Evolutionary conservation across 2,113 vertebrate genomes (phyloP).

Genomic region (Mastomys natalensis): DNA sequence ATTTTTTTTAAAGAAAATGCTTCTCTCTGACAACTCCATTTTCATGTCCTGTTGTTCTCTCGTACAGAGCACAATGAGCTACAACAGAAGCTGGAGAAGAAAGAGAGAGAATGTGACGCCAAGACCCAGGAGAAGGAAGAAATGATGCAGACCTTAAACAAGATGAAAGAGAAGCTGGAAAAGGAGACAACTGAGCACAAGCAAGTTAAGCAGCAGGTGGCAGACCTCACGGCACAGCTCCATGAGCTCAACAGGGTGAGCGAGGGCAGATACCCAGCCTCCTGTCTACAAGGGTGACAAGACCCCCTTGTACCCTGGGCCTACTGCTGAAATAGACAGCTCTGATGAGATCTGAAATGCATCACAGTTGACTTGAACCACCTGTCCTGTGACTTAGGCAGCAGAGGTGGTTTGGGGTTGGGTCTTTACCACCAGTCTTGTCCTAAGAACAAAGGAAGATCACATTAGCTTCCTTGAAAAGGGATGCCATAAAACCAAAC

Average conservation of each 20-base stretch:
- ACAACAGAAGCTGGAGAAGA: slow-evolving; percentile 98
- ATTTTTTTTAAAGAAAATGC: background rate
- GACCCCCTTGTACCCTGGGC: accelerated
- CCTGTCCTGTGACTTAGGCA: accelerated
- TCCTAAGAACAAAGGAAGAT: background rate
- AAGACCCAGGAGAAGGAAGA: slow-evolving; percentile 99
- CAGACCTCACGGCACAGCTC: slow-evolving; percentile 92
- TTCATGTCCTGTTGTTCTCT: slow-evolving; percentile 1
- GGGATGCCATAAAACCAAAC: background rate
- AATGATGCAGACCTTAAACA: slow-evolving; percentile 99
- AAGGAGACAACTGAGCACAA: slow-evolving; percentile 96
- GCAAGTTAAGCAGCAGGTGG: slow-evolving; percentile 96
- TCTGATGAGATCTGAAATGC: background rate
- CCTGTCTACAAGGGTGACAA: accelerated
- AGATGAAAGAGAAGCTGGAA: slow-evolving; percentile 99
- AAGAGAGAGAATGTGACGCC: slow-evolving; percentile 97
- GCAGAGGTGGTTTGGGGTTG: background rate
- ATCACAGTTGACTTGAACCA: background rate
- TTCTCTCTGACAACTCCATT: background rate
- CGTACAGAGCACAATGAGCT: slow-evolving; percentile 95
- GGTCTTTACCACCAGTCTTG: background rate
- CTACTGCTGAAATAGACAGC: background rate
- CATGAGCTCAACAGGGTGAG: slow-evolving; percentile 95
- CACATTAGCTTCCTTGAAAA: background rate
- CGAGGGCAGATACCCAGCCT: slow-evolving; percentile 75